Percentiles rank a stretch among this genome's conserved stretches.
Conservation (phyloP, 2,888 invertebrate species). For the Mamestra brassicae region DNA sequence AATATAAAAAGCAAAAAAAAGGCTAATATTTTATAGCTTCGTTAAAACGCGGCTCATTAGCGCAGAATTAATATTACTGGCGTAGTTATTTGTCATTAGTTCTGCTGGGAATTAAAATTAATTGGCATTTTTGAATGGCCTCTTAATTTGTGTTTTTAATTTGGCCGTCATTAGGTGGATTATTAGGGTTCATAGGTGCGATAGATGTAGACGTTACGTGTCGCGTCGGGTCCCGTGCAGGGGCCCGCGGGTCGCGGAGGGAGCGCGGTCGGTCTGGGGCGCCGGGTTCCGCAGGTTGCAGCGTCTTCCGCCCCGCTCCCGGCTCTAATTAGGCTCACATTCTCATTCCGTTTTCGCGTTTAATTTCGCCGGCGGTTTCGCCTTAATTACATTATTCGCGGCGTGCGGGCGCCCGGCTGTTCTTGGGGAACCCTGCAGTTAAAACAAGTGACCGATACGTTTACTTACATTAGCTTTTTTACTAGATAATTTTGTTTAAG, state of each 20-base stretch:
- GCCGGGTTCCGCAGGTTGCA: slow-evolving; percentile 71
- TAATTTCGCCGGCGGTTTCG: slow-evolving; percentile 91
- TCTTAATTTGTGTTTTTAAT: slow-evolving; percentile 51
- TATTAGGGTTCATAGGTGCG: slow-evolving; percentile 29
- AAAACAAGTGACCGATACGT: slow-evolving; percentile 79
- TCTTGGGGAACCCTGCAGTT: slow-evolving; percentile 73
- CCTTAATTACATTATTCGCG: slow-evolving; percentile 91
- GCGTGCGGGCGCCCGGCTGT: slow-evolving; percentile 74
- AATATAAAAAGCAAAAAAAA: slow-evolving; percentile 69
- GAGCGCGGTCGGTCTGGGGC: slow-evolving; percentile 55
- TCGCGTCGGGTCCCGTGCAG: slow-evolving; percentile 37
- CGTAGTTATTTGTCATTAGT: slow-evolving; percentile 61
- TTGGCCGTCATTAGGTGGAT: slow-evolving; percentile 50
- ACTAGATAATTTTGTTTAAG: slow-evolving; percentile 31
- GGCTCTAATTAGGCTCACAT: slow-evolving; percentile 92
- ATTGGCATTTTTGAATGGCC: slow-evolving; percentile 62
- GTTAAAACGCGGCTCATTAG: slow-evolving; percentile 68
- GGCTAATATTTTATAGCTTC: slow-evolving; percentile 67
- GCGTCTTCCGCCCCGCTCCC: slow-evolving; percentile 78
- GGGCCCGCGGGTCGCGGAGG: slow-evolving; percentile 36
- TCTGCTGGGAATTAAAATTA: slow-evolving; percentile 65
- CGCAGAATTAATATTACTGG: slow-evolving; percentile 64
- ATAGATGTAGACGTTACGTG: slow-evolving; percentile 42
- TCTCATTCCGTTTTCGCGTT: slow-evolving; percentile 92
- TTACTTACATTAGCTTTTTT: slow-evolving; percentile 62